phyloP scores from a whole-genome alignment of 2,113 vertebrate genomes.

The Pungitius pungitius region DNA sequence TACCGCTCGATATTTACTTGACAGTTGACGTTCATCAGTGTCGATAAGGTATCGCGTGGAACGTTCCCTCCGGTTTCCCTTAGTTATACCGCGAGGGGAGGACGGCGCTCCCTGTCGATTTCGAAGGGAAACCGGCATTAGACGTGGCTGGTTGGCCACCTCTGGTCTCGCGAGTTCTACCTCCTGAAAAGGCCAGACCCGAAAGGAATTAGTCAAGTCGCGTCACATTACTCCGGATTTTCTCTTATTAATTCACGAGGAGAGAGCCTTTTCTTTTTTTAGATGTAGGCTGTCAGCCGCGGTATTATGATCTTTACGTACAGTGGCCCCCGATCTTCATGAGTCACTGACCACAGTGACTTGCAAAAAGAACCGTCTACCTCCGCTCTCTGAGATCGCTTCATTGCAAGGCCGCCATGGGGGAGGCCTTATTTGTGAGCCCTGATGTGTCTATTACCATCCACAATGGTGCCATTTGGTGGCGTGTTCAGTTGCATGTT shows the following conservation, averaged over 20 bases:
- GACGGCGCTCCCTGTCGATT: slow-evolving; percentile 15
- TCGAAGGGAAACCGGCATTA: slow-evolving; percentile 33
- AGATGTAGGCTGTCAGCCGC: slow-evolving; percentile 11
- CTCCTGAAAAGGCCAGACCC: too few relatives aligned
- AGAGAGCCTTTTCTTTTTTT: slow-evolving; percentile 14
- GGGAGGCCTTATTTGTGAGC: slow-evolving; percentile 41
- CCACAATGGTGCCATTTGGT: slow-evolving; percentile 68
- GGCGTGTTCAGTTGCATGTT: slow-evolving; percentile 70
- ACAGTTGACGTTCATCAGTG: slow-evolving; percentile 52
- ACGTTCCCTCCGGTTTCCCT: slow-evolving; percentile 32
- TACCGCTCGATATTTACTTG: slow-evolving; percentile 28
- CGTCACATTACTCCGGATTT: slow-evolving; percentile 10
- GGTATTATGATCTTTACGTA: slow-evolving; percentile 19
- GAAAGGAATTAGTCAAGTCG: too few relatives aligned
- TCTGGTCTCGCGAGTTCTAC: neutral
- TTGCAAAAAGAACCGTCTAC: neutral
- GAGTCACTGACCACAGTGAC: slow-evolving; percentile 10
- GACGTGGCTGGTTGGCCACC: slow-evolving; percentile 10
- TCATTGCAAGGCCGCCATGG: slow-evolving; percentile 19
- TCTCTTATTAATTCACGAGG: slow-evolving; percentile 6
- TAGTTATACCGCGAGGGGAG: slow-evolving; percentile 10
- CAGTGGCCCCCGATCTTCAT: neutral
- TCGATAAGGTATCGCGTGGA: slow-evolving; percentile 43
- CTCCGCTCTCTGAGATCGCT: neutral
- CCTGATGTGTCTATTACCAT: slow-evolving; percentile 65